Conservation (phyloP, 2,888 invertebrate genomes). For the Lasioglossum morio region DNA sequence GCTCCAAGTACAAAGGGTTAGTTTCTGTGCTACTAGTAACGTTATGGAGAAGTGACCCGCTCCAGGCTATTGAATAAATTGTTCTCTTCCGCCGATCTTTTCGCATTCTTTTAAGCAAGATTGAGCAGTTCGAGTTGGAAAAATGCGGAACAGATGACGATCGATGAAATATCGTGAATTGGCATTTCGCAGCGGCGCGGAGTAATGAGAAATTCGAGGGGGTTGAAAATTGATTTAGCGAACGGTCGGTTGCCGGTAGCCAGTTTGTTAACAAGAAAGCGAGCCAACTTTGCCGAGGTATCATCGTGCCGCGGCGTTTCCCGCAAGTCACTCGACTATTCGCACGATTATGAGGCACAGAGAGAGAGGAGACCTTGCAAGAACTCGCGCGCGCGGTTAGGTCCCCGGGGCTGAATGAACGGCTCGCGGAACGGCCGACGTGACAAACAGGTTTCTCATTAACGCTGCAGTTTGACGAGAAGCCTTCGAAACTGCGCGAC, state of each 20-base stretch:
- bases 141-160: neutral
- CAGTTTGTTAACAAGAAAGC: neutral
- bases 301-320: slow-evolving; percentile 22
- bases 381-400: slow-evolving; percentile 6
- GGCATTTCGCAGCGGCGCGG: neutral
- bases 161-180: neutral
- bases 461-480: slow-evolving; percentile 65
- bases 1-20: too few species aligned
- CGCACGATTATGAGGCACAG: slow-evolving; percentile 7
- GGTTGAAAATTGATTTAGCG: neutral
- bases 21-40: neutral
- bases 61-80: neutral
- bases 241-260: neutral
- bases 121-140: neutral
- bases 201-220: neutral
- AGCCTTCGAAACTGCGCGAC: slow-evolving; percentile 51
- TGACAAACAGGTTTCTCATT: slow-evolving; percentile 72
- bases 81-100: neutral
- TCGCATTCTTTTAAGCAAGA: neutral
- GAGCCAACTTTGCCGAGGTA: neutral
- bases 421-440: slow-evolving; percentile 23
- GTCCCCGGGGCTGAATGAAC: slow-evolving; percentile 35
- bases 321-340: slow-evolving; percentile 32
- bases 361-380: slow-evolving; percentile 2
- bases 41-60: neutral